Evolutionary conservation across 2,797 vertebrate species (phyloP).

Genomic region (Labroides dimidiatus): DNA sequence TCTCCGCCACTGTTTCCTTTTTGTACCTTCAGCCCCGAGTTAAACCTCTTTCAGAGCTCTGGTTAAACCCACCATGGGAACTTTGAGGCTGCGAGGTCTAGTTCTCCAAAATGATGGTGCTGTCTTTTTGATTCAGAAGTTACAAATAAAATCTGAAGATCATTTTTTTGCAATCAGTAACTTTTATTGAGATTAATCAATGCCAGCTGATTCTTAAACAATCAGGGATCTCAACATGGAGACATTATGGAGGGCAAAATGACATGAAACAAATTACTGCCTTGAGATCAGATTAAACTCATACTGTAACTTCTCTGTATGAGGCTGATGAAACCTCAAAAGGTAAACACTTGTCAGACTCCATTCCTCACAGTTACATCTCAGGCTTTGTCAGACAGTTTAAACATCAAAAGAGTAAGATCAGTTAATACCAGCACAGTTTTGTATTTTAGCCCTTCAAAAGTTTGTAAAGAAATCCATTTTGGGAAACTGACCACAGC

Average conservation of each 20-base stretch:
- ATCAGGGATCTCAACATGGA: conserved; percentile 33
- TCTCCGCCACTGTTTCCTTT: conserved; percentile 44
- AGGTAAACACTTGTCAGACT: conserved; percentile 5
- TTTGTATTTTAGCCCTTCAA: conserved; percentile 52
- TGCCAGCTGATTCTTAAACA: conserved; percentile 38
- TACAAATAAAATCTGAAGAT: not conserved
- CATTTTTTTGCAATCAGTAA: conserved; percentile 17
- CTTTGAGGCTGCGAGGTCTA: conserved; percentile 32
- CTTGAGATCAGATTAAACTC: not conserved
- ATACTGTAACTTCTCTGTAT: not conserved
- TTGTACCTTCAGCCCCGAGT: conserved; percentile 35
- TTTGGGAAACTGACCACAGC: conserved; percentile 56
- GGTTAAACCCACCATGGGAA: conserved; percentile 47
- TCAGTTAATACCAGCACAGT: conserved; percentile 42
- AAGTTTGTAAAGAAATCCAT: conserved; percentile 10
- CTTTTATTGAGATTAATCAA: conserved; percentile 33
- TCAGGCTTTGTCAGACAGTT: conserved; percentile 41
- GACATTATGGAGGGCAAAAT: not conserved
- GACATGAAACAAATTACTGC: not conserved
- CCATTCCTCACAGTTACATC: conserved; percentile 10
- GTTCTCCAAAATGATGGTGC: conserved; percentile 58
- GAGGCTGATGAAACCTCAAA: not conserved
- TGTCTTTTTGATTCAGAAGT: not conserved
- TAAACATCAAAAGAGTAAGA: not conserved
- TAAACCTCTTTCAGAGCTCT: conserved; percentile 21